These are phyloP conservation scores for Alosa sapidissima DNA, from an alignment of 2,797 vertebrate species.

Conservation along the genomic window DNA sequence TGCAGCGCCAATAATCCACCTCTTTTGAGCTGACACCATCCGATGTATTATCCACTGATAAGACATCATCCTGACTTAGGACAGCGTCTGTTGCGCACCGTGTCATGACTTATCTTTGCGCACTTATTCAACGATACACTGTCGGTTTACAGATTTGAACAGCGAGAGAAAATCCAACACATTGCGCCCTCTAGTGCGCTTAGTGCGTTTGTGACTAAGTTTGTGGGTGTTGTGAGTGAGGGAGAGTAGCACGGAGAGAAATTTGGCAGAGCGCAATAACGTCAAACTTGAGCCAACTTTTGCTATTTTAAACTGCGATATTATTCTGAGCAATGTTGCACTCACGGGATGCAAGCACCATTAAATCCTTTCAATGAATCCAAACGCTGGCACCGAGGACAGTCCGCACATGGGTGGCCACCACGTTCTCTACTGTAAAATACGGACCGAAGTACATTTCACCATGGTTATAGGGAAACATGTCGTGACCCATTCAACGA, in stretches of 20 bases:
- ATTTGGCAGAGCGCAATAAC: constrained; percentile 21
- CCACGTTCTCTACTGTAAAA: background rate
- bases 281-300: background rate
- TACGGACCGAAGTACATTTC: background rate
- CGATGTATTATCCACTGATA: background rate
- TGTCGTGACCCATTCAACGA: background rate
- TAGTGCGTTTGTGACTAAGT: background rate
- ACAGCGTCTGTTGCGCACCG: background rate
- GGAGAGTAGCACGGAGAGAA: background rate
- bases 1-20: background rate
- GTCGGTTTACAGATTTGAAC: background rate
- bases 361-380: background rate
- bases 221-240: constrained; percentile 30
- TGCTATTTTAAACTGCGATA: constrained; percentile 7
- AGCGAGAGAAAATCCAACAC: background rate
- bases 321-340: constrained; percentile 8
- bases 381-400: background rate
- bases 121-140: background rate
- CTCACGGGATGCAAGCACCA: constrained; percentile 9
- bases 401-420: background rate
- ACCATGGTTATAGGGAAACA: constrained; percentile 5
- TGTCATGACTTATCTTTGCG: background rate
- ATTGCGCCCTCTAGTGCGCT: constrained; percentile 1
- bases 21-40: constrained; percentile 15
- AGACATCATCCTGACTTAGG: background rate